phyloP scores from a whole-genome alignment of 2,113 vertebrate species.

The Chaetodon trifascialis region DNA sequence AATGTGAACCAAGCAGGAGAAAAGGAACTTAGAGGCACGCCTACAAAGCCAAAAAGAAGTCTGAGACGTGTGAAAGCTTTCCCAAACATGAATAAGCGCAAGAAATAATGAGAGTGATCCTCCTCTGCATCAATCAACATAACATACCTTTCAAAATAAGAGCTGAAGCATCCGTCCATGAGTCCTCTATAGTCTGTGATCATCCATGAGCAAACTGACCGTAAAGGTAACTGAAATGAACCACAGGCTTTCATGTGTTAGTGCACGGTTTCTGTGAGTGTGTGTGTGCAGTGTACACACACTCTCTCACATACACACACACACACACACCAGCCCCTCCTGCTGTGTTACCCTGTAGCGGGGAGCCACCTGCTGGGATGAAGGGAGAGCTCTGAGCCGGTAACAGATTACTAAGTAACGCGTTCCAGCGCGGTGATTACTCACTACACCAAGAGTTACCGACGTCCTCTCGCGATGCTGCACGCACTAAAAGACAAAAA shows the following conservation, averaged over 20 bases:
- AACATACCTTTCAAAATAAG: conserved; percentile 54
- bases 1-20: background rate
- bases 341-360: conserved; percentile 61
- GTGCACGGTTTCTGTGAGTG: background rate
- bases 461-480: background rate
- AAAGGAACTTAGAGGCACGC: background rate
- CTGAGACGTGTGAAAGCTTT: background rate
- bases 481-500: background rate
- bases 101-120: background rate
- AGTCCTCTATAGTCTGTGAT: background rate
- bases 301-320: too few species aligned
- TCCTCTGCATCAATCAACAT: background rate
- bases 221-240: conserved; percentile 5
- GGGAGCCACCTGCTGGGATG: conserved; percentile 82
- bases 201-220: conserved; percentile 11
- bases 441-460: background rate
- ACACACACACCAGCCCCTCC: conserved; percentile 17
- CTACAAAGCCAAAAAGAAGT: background rate
- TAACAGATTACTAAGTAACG: conserved; percentile 40
- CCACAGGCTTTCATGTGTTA: background rate
- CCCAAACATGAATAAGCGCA: background rate
- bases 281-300: background rate
- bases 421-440: conserved; percentile 9
- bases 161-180: conserved; percentile 32
- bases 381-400: conserved; percentile 37